These are phyloP conservation scores for Timema cristinae DNA, from an alignment of 2,888 invertebrate species.

Conservation along the genomic window DNA sequence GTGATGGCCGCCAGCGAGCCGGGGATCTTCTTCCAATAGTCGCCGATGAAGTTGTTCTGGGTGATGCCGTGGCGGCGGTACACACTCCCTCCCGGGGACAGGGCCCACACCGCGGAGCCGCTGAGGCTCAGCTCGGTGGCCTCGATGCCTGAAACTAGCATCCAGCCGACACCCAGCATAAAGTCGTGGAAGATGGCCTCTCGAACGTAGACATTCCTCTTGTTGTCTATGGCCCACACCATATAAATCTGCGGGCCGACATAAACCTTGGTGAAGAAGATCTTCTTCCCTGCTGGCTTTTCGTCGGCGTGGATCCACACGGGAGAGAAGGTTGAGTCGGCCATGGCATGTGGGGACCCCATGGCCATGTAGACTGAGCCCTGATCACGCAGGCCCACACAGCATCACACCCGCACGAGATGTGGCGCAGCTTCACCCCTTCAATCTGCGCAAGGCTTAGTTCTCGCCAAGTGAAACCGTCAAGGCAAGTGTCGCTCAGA, in stretches of 20 bases:
- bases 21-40: constrained; percentile 46
- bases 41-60: constrained; percentile 46
- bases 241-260: constrained; percentile 42
- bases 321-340: constrained; percentile 43
- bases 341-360: constrained; percentile 45
- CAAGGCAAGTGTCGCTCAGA: constrained; percentile 41
- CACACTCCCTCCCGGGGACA: constrained; percentile 44
- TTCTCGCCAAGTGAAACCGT: constrained; percentile 45
- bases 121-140: constrained; percentile 45
- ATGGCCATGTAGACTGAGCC: constrained; percentile 49
- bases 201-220: constrained; percentile 47
- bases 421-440: constrained; percentile 41
- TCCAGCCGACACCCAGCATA: constrained; percentile 51
- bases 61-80: constrained; percentile 47
- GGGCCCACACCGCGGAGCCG: constrained; percentile 47
- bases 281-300: constrained; percentile 35
- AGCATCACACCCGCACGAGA: constrained; percentile 47
- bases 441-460: constrained; percentile 46
- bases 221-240: constrained; percentile 51
- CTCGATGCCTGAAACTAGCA: constrained; percentile 47
- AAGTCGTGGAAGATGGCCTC: constrained; percentile 47
- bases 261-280: constrained; percentile 43
- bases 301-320: constrained; percentile 48
- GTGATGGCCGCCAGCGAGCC: constrained; percentile 39
- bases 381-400: constrained; percentile 49